These are phyloP conservation scores for Tigriopus japonicus DNA, from an alignment of 1,140 invertebrate genomes.

Conservation along the genomic window DNA sequence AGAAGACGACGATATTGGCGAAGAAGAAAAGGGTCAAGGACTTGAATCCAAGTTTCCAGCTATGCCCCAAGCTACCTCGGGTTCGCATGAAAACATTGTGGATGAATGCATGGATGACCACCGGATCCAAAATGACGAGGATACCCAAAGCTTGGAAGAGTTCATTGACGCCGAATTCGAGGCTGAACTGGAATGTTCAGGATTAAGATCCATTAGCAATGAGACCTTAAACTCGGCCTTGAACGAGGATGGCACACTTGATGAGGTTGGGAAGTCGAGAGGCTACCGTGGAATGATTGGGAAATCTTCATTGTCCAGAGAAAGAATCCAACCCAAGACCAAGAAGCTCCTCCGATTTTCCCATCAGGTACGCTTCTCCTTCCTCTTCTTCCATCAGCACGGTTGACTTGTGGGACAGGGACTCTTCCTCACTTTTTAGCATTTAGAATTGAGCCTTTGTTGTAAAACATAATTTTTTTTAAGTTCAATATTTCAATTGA, in stretches of 20 bases:
- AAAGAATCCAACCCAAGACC: background rate
- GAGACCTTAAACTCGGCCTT: background rate
- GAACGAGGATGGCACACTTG: background rate
- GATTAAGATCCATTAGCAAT: background rate
- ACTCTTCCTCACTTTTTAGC: background rate
- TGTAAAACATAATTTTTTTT: background rate
- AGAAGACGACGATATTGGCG: background rate
- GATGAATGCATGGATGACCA: background rate
- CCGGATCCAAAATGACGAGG: background rate
- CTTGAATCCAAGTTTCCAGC: background rate
- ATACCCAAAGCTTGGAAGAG: background rate
- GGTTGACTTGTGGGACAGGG: background rate
- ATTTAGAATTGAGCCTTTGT: background rate
- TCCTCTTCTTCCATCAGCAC: background rate
- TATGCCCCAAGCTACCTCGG: background rate
- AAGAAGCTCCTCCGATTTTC: constrained; percentile 7
- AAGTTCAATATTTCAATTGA: background rate
- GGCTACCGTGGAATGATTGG: background rate
- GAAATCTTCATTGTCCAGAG: background rate
- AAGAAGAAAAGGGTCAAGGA: background rate
- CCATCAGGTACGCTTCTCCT: background rate
- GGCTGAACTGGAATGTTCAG: too few relatives aligned
- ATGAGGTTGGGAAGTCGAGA: background rate
- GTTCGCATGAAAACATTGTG: background rate
- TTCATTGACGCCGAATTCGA: background rate